Evolutionary conservation across 2,888 invertebrate species (phyloP), one percentile per base, ranked within the genome.

Genomic region (Onthophagus sagittarius): DNA sequence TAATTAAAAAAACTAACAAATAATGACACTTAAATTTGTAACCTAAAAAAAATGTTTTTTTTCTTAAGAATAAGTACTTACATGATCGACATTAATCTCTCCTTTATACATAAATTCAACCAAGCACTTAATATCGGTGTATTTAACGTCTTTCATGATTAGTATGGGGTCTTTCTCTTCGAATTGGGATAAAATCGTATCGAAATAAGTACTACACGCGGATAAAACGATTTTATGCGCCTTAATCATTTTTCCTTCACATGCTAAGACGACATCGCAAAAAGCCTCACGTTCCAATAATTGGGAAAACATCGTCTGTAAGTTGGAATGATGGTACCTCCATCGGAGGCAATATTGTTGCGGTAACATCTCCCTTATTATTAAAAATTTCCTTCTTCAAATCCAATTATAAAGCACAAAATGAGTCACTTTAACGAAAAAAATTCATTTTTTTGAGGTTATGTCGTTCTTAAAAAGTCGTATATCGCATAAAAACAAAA

Each of bases 91-190:
- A 86, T 95, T 96, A 85, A 97, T 96, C 88, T 97, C 97, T 77
- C 97, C 97, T 82, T 95, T 95, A 86, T 97, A 97, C 96, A 97
- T 97, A 84, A 96, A 97, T 85, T 96, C 95, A 72, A 97, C 93
- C 78, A 97, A 89, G 76, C 95, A 95, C 85, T 93, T 93, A 80
- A 97, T 91, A 86, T 97, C 96, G 78, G 94, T 91, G 82, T 94
- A 96, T 84, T 94, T 93, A 76, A 96, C 94, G 85, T 97, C 96
- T 87, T 96, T 95, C 83, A 96, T 92, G 79, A 94, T 94, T 77
- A 94, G 90, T 79, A 94, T 93, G 71, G 94, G 93, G 85, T 94
- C 93, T 79, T 92, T 92, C 83, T 93, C 93, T 83, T 91, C 91
- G 84, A 92, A 92, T 81, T 93, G 92, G 73, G 94, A 93, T 76